phyloP scores from a whole-genome alignment of 2,797 vertebrate genomes.

The Novumbra hubbsi region DNA sequence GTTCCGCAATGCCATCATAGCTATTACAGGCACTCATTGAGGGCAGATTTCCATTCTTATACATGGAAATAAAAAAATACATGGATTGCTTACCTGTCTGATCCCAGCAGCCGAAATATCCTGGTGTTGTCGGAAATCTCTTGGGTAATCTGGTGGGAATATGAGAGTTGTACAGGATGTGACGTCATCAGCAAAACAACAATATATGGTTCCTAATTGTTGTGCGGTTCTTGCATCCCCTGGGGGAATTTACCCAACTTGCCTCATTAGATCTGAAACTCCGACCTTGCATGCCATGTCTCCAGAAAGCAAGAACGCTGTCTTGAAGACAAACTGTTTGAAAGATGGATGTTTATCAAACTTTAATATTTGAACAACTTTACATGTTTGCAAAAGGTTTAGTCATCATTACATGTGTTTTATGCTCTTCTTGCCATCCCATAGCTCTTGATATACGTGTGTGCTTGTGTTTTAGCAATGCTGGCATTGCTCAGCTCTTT shows the following conservation, averaged over 20 bases:
- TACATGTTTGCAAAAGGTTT: too few species aligned
- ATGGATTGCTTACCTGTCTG: constrained; percentile 73
- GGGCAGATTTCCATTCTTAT: neutral
- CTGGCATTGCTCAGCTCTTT: neutral
- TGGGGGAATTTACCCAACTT: constrained; percentile 12
- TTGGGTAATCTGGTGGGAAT: constrained; percentile 75
- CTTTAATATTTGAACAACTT: neutral
- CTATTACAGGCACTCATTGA: neutral
- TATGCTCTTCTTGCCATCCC: neutral
- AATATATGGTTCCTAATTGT: neutral
- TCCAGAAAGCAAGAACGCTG: constrained; percentile 85
- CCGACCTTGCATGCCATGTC: constrained; percentile 84
- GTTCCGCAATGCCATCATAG: neutral
- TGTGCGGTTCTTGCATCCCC: neutral
- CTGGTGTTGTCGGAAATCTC: constrained; percentile 84
- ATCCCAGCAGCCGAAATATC: constrained; percentile 84
- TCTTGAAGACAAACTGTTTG: constrained; percentile 81
- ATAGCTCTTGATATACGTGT: neutral
- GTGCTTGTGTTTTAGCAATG: neutral
- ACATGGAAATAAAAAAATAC: neutral
- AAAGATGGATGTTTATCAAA: neutral
- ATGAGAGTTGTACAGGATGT: constrained; percentile 1
- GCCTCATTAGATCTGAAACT: constrained; percentile 85
- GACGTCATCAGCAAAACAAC: neutral
- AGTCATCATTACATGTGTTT: neutral